Percentiles rank a stretch among this genome's conserved stretches.
phyloP scores from a whole-genome alignment of 2,888 invertebrate genomes.

The Anthophora plumipes region DNA sequence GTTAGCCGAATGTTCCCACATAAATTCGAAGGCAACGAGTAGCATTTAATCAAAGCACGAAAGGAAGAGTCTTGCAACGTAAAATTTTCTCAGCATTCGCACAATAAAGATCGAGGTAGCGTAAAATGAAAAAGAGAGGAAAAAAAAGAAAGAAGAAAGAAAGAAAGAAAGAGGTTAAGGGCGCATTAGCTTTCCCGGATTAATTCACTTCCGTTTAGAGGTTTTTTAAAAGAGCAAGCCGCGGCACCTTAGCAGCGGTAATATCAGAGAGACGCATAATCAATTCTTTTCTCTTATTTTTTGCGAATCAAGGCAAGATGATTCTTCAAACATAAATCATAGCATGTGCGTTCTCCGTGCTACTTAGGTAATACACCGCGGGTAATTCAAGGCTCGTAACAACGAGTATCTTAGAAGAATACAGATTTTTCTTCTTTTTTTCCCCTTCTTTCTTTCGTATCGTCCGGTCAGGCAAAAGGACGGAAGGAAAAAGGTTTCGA shows the following conservation, averaged over 20 bases:
- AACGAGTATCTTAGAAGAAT: constrained; percentile 17
- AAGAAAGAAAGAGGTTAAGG: not conserved
- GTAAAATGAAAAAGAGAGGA: too few species aligned
- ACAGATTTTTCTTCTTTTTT: not conserved
- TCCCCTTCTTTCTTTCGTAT: too few species aligned
- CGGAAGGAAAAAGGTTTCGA: constrained; percentile 8
- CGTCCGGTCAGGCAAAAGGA: not conserved
- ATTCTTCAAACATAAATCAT: constrained; percentile 39
- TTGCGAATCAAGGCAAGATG: constrained; percentile 21
- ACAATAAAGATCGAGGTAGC: not conserved
- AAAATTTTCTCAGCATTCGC: not conserved
- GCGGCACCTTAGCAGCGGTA: constrained; percentile 3
- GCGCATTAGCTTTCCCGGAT: constrained; percentile 1
- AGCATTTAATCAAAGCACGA: not conserved
- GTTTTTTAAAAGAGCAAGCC: not conserved
- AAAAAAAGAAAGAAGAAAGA: too few species aligned
- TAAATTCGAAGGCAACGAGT: not conserved
- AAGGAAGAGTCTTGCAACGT: not conserved
- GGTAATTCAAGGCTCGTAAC: constrained; percentile 37
- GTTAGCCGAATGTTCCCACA: not conserved
- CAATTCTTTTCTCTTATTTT: constrained; percentile 28
- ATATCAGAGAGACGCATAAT: constrained; percentile 27
- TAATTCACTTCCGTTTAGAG: constrained; percentile 4
- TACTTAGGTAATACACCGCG: constrained; percentile 34
- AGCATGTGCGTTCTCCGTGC: not conserved